A percentile compares a stretch with the other conserved stretches of the same genome.
Conservation (phyloP, 2,888 invertebrate species). For the Agrochola lota region DNA sequence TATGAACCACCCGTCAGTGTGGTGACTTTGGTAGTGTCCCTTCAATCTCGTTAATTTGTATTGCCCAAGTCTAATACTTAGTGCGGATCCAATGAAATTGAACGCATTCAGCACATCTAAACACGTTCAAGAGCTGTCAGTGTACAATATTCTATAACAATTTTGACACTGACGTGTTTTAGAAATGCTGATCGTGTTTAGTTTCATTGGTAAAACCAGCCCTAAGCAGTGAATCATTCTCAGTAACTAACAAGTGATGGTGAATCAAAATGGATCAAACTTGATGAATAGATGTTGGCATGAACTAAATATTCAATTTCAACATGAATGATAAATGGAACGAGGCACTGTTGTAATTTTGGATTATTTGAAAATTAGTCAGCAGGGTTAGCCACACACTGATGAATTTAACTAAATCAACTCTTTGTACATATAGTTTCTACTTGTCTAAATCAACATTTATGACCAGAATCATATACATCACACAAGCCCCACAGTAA, state of each 20-base stretch:
- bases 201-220: too few relatives aligned
- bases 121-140: too few relatives aligned
- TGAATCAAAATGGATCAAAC: constrained; percentile 78
- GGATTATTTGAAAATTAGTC: constrained; percentile 7
- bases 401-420: constrained; percentile 16
- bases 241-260: constrained; percentile 13
- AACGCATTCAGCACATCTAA: too few relatives aligned
- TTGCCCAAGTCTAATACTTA: not conserved
- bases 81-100: too few relatives aligned
- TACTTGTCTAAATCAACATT: constrained; percentile 8
- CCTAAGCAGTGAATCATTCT: not conserved
- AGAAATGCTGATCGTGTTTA: too few relatives aligned
- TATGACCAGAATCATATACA: not conserved
- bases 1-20: constrained; percentile 9
- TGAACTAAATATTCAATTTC: constrained; percentile 28
- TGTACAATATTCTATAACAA: too few relatives aligned
- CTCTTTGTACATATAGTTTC: not conserved
- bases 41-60: constrained; percentile 14
- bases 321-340: constrained; percentile 44
- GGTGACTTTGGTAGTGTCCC: too few relatives aligned
- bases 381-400: constrained; percentile 7
- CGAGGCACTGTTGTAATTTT: constrained; percentile 41
- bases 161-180: too few relatives aligned
- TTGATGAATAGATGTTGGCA: constrained; percentile 70
- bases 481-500: constrained; percentile 47